phyloP scores from a whole-genome alignment of 2,888 invertebrate species.

The Drosophila demipolita region DNA sequence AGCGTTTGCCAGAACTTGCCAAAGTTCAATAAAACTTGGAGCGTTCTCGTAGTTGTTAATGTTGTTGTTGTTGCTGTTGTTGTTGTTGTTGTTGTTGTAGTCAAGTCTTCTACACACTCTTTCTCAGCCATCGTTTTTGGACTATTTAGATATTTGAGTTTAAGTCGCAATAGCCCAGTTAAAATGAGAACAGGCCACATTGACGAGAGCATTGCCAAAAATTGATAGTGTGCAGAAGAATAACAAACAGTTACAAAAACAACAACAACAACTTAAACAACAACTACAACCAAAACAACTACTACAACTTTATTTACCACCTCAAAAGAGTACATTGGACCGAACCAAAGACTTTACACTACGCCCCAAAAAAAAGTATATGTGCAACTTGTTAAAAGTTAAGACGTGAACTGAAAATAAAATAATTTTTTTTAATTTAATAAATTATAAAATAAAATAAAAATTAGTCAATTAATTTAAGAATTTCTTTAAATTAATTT shows the following conservation, averaged over 20 bases:
- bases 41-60: slow-evolving; percentile 33
- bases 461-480: not conserved
- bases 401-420: not conserved
- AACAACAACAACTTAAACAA: slow-evolving; percentile 4
- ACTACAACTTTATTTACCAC: slow-evolving; percentile 22
- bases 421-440: not conserved
- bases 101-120: slow-evolving; percentile 22
- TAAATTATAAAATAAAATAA: not conserved
- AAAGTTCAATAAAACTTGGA: slow-evolving; percentile 78
- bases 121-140: slow-evolving; percentile 13
- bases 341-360: slow-evolving; percentile 7
- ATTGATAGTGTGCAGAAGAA: slow-evolving; percentile 39
- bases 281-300: slow-evolving; percentile 9
- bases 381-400: too few relatives aligned
- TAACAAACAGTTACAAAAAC: not conserved
- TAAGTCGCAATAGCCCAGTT: slow-evolving; percentile 80
- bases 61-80: slow-evolving; percentile 22
- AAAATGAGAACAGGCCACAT: slow-evolving; percentile 71
- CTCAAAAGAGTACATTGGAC: slow-evolving; percentile 35
- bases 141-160: slow-evolving; percentile 48
- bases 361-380: not conserved
- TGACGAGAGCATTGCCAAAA: slow-evolving; percentile 54
- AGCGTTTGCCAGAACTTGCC: slow-evolving; percentile 46
- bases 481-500: not conserved
- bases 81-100: slow-evolving; percentile 31